These are phyloP conservation scores for Trematocara unimaculatum DNA, from an alignment of 2,113 vertebrate genomes.

Conservation along the genomic window DNA sequence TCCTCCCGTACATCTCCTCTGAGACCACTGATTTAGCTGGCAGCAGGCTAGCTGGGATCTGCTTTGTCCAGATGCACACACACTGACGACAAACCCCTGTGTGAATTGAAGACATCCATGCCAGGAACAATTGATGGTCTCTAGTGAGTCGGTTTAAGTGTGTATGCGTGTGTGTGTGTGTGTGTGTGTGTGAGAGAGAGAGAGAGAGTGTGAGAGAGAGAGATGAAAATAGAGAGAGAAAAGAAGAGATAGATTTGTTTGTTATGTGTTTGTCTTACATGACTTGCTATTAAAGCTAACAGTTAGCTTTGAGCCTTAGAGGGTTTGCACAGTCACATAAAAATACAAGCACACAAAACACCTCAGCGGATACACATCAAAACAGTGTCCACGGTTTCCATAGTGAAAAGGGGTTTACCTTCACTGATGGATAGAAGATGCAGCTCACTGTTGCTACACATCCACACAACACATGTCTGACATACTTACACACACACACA, in stretches of 20 bases:
- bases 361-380: not conserved
- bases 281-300: constrained; percentile 6
- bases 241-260: not conserved
- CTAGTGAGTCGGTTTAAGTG: not conserved
- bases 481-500: not conserved
- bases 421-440: constrained; percentile 26
- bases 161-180: rapidly evolving
- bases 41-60: constrained; percentile 26
- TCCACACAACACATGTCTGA: constrained; percentile 12
- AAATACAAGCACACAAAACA: not conserved
- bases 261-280: constrained; percentile 22
- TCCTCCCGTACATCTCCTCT: constrained; percentile 52
- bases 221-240: not conserved
- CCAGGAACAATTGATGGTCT: constrained; percentile 17
- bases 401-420: constrained; percentile 47
- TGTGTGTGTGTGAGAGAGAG: not conserved
- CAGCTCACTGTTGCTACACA: constrained; percentile 18
- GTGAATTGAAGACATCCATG: constrained; percentile 25
- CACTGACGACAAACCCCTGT: not conserved
- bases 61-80: constrained; percentile 31
- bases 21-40: constrained; percentile 54
- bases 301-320: not conserved
- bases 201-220: not conserved
- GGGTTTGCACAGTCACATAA: not conserved
- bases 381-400: constrained; percentile 45